phyloP scores from a whole-genome alignment of 2,113 vertebrate species.

The Anthoscopus minutus region DNA sequence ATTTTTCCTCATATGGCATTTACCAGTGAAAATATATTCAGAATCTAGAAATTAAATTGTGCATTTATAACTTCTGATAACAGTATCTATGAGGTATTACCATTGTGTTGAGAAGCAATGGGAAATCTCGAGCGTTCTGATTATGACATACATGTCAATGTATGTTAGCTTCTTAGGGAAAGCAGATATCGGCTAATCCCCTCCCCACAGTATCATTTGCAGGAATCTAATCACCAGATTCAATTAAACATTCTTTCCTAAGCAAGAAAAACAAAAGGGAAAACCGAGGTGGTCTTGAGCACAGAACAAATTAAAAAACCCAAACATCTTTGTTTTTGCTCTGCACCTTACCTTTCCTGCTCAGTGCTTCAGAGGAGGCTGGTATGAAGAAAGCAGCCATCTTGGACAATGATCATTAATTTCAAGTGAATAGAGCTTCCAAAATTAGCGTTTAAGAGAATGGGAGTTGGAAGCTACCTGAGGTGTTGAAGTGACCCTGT shows the following conservation, averaged over 20 bases:
- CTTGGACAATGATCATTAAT: not conserved
- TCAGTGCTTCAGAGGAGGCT: not conserved
- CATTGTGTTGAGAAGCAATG: not conserved
- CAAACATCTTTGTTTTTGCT: not conserved
- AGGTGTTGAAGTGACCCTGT: not conserved
- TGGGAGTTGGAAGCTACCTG: not conserved
- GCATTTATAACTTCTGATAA: not conserved
- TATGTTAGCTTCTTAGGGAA: not conserved
- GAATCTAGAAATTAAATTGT: not conserved
- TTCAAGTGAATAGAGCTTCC: not conserved
- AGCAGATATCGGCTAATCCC: not conserved
- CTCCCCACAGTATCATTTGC: not conserved
- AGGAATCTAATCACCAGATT: not conserved
- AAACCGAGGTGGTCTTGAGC: not conserved
- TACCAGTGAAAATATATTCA: not conserved
- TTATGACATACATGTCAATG: not conserved
- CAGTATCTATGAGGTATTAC: not conserved
- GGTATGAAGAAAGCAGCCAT: not conserved
- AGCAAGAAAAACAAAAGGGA: not conserved
- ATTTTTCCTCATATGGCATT: not conserved
- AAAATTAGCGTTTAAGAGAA: not conserved
- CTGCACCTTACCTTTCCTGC: not conserved
- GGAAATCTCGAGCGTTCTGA: not conserved
- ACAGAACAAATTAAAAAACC: rapidly evolving
- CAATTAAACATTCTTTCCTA: not conserved